A percentile compares a stretch with the other conserved stretches of the same genome.
phyloP scores from a whole-genome alignment of 2,113 vertebrate genomes.

The Acanthochromis polyacanthus region DNA sequence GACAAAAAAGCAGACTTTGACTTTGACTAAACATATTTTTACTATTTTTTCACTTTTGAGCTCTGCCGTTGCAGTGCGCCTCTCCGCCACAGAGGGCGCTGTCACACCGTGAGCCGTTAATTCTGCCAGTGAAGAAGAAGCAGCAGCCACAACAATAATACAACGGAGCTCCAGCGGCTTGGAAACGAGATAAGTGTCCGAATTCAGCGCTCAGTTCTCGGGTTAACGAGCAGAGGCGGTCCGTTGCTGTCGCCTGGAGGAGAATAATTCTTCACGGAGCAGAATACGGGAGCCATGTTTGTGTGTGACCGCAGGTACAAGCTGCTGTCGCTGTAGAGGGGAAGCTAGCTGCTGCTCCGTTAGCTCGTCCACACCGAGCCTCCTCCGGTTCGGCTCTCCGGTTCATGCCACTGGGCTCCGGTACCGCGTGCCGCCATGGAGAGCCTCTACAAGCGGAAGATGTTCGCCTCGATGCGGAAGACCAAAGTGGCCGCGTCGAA shows the following conservation, averaged over 20 bases:
- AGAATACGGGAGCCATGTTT: too few relatives aligned
- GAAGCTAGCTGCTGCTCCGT: slow-evolving; percentile 7
- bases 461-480: slow-evolving; percentile 82
- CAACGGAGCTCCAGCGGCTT: slow-evolving; percentile 10
- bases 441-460: slow-evolving; percentile 82
- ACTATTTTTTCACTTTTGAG: too few relatives aligned
- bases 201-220: too few relatives aligned
- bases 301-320: too few relatives aligned
- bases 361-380: slow-evolving; percentile 35
- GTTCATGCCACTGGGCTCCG: slow-evolving; percentile 54
- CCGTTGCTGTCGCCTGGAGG: too few relatives aligned
- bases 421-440: slow-evolving; percentile 71
- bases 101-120: neutral
- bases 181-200: neutral
- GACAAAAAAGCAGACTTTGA: too few relatives aligned
- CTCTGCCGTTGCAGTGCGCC: neutral
- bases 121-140: slow-evolving; percentile 36
- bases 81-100: slow-evolving; percentile 13
- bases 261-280: neutral
- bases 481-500: slow-evolving; percentile 75
- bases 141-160: slow-evolving; percentile 63
- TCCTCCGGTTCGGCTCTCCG: neutral
- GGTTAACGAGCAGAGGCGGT: too few relatives aligned
- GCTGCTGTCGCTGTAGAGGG: slow-evolving; percentile 3
- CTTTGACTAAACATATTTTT: too few relatives aligned